These are phyloP conservation scores for Eutrigla gurnardus DNA, from an alignment of 2,797 vertebrate species.

Conservation along the genomic window DNA sequence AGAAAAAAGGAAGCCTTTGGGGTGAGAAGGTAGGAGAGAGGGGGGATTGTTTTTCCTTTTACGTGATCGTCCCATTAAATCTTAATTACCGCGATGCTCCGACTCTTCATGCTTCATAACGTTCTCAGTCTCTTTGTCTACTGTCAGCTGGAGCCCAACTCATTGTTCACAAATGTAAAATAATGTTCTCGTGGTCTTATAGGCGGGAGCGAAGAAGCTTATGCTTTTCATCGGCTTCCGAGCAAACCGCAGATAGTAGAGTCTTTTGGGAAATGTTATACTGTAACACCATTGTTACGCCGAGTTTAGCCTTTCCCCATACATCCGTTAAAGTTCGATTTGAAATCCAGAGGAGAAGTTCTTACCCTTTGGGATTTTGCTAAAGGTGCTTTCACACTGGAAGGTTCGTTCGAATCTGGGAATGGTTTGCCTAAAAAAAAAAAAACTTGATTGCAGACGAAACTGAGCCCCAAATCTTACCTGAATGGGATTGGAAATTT, in stretches of 20 bases:
- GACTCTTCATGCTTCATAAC: conserved; percentile 60
- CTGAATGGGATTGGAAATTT: background rate
- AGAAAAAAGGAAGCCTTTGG: conserved; percentile 57
- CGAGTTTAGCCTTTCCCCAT: background rate
- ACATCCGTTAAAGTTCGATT: conserved; percentile 21
- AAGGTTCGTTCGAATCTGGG: conserved; percentile 18
- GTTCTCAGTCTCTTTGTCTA: conserved; percentile 61
- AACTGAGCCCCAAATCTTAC: background rate
- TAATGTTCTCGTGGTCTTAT: conserved; percentile 66
- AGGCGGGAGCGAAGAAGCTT: conserved; percentile 74
- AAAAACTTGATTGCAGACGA: background rate
- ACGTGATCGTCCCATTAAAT: conserved; percentile 54
- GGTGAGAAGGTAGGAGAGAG: conserved; percentile 39
- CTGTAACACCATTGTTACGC: conserved; percentile 8
- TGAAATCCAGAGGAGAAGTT: background rate
- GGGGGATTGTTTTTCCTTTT: conserved; percentile 43
- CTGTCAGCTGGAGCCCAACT: conserved; percentile 67
- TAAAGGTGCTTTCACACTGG: conserved; percentile 36
- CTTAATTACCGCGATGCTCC: conserved; percentile 61
- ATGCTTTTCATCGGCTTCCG: conserved; percentile 71
- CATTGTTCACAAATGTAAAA: conserved; percentile 76
- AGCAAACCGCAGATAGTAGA: conserved; percentile 71
- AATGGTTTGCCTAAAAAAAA: conserved; percentile 8
- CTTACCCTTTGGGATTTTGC: background rate
- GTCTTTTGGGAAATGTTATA: conserved; percentile 51